Percentiles rank a stretch among this genome's conserved stretches.
Evolutionary conservation across 2,797 vertebrate species (phyloP).

Genomic region (Bradypodion pumilum): DNA sequence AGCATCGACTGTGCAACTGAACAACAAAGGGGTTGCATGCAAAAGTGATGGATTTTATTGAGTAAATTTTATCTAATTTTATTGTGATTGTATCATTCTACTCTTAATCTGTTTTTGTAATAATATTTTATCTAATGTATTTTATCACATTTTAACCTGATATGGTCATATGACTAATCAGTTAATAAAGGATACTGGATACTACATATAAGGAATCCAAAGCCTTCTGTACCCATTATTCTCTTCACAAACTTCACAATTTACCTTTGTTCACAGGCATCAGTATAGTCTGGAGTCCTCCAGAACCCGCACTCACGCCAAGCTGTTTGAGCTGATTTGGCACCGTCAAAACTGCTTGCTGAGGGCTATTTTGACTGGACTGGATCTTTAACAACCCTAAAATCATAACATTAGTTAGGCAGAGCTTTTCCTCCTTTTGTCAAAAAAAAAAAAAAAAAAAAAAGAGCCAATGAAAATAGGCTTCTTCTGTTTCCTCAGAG

Average conservation of each 20-base stretch:
- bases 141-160: no score
- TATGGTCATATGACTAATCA: no score
- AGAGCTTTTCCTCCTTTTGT: slow-evolving; percentile 12
- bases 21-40: no score
- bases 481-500: no score
- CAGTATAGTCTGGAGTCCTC: slow-evolving; percentile 90
- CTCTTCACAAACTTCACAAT: slow-evolving; percentile 43
- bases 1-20: no score
- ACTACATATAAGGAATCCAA: background rate
- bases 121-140: no score
- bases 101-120: no score
- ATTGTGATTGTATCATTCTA: no score
- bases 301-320: slow-evolving; percentile 81
- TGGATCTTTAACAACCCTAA: slow-evolving; percentile 93
- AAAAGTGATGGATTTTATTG: no score
- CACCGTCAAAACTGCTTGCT: slow-evolving; percentile 92
- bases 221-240: slow-evolving; percentile 32
- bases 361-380: slow-evolving; percentile 86
- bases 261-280: slow-evolving; percentile 96
- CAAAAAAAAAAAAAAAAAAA: background rate
- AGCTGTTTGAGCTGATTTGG: slow-evolving; percentile 95
- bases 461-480: background rate
- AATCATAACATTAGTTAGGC: slow-evolving; percentile 39
- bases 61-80: no score
- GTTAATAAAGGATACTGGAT: no score